Percentiles rank a stretch among this genome's conserved stretches.
Evolutionary conservation across 2,113 vertebrate genomes (phyloP).

Genomic region (Scomber scombrus): DNA sequence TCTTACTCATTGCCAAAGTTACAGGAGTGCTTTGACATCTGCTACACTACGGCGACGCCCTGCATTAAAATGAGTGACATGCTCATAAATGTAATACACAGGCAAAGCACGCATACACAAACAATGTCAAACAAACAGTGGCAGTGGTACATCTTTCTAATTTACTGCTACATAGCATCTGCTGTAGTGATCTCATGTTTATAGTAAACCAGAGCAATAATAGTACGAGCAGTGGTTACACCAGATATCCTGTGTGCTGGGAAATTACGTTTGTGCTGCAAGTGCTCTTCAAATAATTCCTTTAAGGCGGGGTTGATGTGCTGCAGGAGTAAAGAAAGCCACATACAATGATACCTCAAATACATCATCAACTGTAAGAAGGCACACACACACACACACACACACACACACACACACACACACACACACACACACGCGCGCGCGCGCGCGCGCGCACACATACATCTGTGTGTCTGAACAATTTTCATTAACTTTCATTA

Average conservation of each 20-base stretch:
- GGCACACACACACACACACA: background rate
- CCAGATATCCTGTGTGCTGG: slow-evolving; percentile 15
- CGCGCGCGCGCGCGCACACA: no score
- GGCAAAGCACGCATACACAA: background rate
- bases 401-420: background rate
- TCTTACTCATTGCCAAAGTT: slow-evolving; percentile 17
- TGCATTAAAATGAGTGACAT: slow-evolving; percentile 19
- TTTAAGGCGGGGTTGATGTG: background rate
- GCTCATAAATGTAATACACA: slow-evolving; percentile 18
- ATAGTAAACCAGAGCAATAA: slow-evolving; percentile 24
- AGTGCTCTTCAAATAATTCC: slow-evolving; percentile 29
- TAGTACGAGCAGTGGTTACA: slow-evolving; percentile 4
- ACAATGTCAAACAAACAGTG: slow-evolving; percentile 6
- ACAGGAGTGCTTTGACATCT: background rate
- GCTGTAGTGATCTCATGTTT: slow-evolving; percentile 32
- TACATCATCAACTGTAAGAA: background rate
- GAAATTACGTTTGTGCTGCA: slow-evolving; percentile 34
- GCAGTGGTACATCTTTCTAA: slow-evolving; percentile 37
- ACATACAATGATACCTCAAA: background rate
- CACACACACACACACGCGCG: slow-evolving; percentile 7
- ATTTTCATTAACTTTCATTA: background rate
- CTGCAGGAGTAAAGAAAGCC: background rate
- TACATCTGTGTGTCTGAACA: background rate
- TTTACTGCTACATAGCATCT: slow-evolving; percentile 49
- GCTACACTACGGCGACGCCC: background rate